Percentiles rank a stretch among this genome's conserved stretches.
phyloP scores from a whole-genome alignment of 92 coral and sea anemone genomes.

The Palythoa grandis region DNA sequence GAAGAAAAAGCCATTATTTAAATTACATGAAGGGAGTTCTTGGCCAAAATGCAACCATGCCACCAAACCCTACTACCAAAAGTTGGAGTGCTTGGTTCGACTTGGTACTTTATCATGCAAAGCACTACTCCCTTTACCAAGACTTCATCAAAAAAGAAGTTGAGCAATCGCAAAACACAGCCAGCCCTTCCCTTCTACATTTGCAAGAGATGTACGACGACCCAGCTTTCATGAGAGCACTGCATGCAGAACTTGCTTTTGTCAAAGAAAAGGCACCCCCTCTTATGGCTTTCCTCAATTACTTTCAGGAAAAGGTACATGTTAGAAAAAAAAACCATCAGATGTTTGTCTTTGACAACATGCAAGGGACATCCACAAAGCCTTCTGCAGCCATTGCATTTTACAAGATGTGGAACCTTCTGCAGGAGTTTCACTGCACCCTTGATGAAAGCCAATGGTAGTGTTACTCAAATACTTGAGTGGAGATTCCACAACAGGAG shows the following conservation, averaged over 20 bases:
- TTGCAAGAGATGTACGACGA: conserved; percentile 33
- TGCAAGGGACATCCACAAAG: conserved; percentile 20
- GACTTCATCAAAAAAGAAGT: conserved; percentile 41
- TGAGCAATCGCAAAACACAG: neutral
- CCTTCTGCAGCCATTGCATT: conserved; percentile 13
- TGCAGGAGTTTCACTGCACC: conserved; percentile 11
- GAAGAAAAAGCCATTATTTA: conserved; percentile 44
- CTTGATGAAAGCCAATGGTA: conserved; percentile 20
- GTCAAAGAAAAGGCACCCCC: conserved; percentile 27
- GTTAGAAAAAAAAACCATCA: conserved; percentile 32
- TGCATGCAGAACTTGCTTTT: conserved; percentile 33
- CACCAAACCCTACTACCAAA: conserved; percentile 41
- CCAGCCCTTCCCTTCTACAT: conserved; percentile 37
- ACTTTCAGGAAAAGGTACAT: conserved; percentile 39
- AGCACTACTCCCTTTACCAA: neutral
- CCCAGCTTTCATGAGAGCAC: neutral
- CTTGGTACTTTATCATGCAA: conserved; percentile 17
- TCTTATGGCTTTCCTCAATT: conserved; percentile 13
- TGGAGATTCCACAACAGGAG: neutral
- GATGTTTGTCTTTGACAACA: conserved; percentile 17
- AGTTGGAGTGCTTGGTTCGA: conserved; percentile 31
- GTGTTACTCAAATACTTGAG: conserved; percentile 15
- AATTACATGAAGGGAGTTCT: conserved; percentile 12
- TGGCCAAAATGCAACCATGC: conserved; percentile 43
- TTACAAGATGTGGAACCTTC: conserved; percentile 12